A percentile compares a stretch with the other conserved stretches of the same genome.
Evolutionary conservation across 2,797 vertebrate species (phyloP).

Genomic region (Poeciliopsis presidionis): DNA sequence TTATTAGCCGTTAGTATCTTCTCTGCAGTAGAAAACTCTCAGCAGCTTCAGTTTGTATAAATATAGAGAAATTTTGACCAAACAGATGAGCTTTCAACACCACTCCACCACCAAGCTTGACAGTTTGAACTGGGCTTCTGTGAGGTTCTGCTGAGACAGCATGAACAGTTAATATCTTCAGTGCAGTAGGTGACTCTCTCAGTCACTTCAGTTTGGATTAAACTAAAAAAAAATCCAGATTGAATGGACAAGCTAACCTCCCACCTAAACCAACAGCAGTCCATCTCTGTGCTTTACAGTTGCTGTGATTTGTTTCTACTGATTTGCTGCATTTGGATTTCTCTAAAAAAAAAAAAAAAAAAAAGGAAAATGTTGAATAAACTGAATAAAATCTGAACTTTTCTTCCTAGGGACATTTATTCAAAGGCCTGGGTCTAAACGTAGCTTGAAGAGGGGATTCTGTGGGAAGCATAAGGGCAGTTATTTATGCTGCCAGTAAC

Average conservation of each 20-base stretch:
- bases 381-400: not conserved
- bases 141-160: not conserved
- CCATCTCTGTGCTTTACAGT: not conserved
- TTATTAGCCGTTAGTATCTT: not conserved
- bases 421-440: not conserved
- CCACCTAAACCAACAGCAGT: not conserved
- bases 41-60: not conserved
- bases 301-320: not conserved
- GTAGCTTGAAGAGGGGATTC: slow-evolving; percentile 5
- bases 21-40: not conserved
- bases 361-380: not conserved
- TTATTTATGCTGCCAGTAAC: not conserved
- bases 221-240: not conserved
- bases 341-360: not conserved
- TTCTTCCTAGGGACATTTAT: not conserved
- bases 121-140: not conserved
- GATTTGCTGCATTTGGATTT: not conserved
- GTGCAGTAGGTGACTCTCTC: not conserved
- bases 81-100: not conserved
- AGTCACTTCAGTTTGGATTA: not conserved
- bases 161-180: not conserved
- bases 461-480: not conserved
- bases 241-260: not conserved
- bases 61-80: not conserved
- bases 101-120: not conserved